Evolutionary conservation across 2,888 invertebrate species (phyloP), one percentile per base, ranked within the genome.

Genomic region (Digitonthophagus gazella): DNA sequence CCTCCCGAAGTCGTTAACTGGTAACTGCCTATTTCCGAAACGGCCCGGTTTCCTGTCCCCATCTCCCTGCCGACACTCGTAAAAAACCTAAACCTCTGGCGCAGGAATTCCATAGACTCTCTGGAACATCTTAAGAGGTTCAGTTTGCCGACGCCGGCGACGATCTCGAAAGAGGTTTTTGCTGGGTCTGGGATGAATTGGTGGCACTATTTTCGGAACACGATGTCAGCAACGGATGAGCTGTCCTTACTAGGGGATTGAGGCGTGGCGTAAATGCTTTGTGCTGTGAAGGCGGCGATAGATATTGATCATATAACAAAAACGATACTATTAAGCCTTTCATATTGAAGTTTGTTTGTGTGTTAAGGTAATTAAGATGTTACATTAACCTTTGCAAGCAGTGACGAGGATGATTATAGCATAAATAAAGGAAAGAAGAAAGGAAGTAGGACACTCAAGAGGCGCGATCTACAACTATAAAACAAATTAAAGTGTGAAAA

Each of bases 1-100:
- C 65, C 15, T 61, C 71, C 73, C 75, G 75, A 75, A 76, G 75
- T 78, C 78, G 76, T 79, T 79, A 80, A 76, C 74, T 78, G 78
- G 78, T 80, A 80, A 80, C 80, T 76, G 79, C 78, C 78, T 78
- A 80, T 80, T 80, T 80, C 80, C 80, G 79, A 80, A 79, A 80
- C 80, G 79, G 61, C 28, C 28, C 28, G 76, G 78, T 78, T 79
- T 80, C 80, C 80, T 79, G 78, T 67, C 67, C 67, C 58, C 55
- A 64, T 67, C 65, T 56, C 61, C 58, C 66, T 57, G 66, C 57
- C 61, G 69, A 71, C 28, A 11, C 28, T 44, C 28, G 28, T 44
- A 44, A 44, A 44, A 72, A 70, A 71, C 71, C 70, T 11, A 6
- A 11, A 44, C 28, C 28, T 44, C 3, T 11, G 28, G 8, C 28